phyloP scores from a whole-genome alignment of 2,888 invertebrate species.

The Nowickia ferox region DNA sequence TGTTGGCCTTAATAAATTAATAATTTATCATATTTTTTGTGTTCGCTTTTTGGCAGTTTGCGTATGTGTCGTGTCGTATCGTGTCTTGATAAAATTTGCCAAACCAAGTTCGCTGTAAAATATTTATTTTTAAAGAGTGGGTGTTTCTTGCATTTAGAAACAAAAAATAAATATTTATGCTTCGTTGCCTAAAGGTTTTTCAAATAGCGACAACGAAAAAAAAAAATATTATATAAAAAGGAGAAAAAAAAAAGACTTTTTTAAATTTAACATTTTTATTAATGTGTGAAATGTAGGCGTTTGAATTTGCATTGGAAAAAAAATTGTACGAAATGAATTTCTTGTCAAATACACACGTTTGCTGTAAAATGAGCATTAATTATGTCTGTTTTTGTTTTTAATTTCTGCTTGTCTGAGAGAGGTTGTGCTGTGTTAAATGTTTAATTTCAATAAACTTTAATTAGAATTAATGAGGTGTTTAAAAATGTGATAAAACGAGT shows the following conservation, averaged over 20 bases:
- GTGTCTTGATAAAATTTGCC: slow-evolving; percentile 44
- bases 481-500: slow-evolving; percentile 36
- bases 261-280: slow-evolving; percentile 68
- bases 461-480: slow-evolving; percentile 65
- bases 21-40: slow-evolving; percentile 61
- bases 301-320: slow-evolving; percentile 46
- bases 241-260: slow-evolving; percentile 35
- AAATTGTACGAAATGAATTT: slow-evolving; percentile 21
- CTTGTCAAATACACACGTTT: slow-evolving; percentile 3
- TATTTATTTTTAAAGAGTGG: slow-evolving; percentile 62
- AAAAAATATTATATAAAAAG: slow-evolving; percentile 27
- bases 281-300: slow-evolving; percentile 72
- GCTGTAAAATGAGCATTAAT: slow-evolving; percentile 36
- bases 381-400: slow-evolving; percentile 20
- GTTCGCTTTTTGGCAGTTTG: slow-evolving; percentile 19
- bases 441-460: slow-evolving; percentile 57
- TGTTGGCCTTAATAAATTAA: slow-evolving; percentile 62
- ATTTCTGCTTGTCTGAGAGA: slow-evolving; percentile 15
- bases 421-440: slow-evolving; percentile 19
- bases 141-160: slow-evolving; percentile 49
- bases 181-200: slow-evolving; percentile 60
- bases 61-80: background rate
- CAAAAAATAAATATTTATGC: slow-evolving; percentile 47
- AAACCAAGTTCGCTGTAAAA: slow-evolving; percentile 55
- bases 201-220: slow-evolving; percentile 2